Conservation (phyloP, 2,113 vertebrate species). For the Merops nubicus region DNA sequence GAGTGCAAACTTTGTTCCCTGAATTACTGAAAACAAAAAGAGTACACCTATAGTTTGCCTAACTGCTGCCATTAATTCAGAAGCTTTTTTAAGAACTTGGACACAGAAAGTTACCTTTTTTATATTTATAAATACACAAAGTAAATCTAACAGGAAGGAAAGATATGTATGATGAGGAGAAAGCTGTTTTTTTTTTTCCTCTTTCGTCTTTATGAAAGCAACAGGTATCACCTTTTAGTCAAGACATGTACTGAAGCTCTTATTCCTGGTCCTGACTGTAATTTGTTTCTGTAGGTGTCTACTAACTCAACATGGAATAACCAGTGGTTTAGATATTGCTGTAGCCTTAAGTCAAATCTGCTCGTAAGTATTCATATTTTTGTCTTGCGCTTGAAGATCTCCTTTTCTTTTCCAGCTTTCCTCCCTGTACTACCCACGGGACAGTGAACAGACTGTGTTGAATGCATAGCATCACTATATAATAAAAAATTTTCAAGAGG, state of each 20-base stretch:
- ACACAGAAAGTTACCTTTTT: neutral
- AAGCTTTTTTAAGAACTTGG: neutral
- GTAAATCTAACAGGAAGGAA: neutral
- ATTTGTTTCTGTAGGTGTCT: neutral
- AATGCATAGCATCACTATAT: neutral
- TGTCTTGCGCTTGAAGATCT: neutral
- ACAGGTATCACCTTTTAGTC: neutral
- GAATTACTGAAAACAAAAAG: neutral
- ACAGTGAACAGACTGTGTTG: neutral
- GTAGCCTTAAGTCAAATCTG: neutral
- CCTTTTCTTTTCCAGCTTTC: neutral
- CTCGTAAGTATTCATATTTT: neutral
- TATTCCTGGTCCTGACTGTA: neutral
- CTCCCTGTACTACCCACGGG: neutral
- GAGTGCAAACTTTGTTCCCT: neutral
- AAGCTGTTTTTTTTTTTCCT: neutral
- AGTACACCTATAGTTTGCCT: accelerated
- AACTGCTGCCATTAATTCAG: neutral
- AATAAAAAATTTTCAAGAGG: neutral
- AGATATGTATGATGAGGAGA: neutral
- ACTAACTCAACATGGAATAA: neutral
- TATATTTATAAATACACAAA: neutral
- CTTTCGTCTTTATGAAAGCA: neutral
- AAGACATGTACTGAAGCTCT: neutral
- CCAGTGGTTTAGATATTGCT: neutral